Conservation (phyloP, 2,888 invertebrate species). For the Drosophila histrio region DNA sequence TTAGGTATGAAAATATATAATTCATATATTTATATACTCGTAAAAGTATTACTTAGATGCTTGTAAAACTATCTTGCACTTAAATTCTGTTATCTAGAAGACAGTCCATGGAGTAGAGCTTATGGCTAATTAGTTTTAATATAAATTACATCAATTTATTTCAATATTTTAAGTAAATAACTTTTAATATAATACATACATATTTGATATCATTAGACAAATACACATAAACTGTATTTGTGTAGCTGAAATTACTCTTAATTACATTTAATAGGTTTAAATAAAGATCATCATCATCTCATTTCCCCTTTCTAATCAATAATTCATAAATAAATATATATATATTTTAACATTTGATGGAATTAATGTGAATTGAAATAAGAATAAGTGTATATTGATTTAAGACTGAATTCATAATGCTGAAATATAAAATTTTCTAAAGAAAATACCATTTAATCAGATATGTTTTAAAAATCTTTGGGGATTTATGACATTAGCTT, state of each 20-base stretch:
- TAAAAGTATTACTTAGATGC: constrained; percentile 14
- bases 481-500: neutral
- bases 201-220: too few species aligned
- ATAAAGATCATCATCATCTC: too few species aligned
- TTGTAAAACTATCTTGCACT: constrained; percentile 43
- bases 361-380: too few species aligned
- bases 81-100: constrained; percentile 80
- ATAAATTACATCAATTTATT: neutral
- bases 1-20: constrained; percentile 67
- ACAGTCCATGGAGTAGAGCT: constrained; percentile 77
- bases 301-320: too few species aligned
- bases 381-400: too few species aligned
- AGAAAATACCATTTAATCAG: neutral
- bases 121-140: constrained; percentile 32
- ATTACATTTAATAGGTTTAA: too few species aligned
- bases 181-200: neutral
- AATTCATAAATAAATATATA: too few species aligned
- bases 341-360: too few species aligned
- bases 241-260: too few species aligned
- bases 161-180: neutral
- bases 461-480: neutral
- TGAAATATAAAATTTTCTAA: too few species aligned
- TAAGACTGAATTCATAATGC: too few species aligned
- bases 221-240: neutral
- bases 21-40: constrained; percentile 27